Conservation (phyloP, 2,888 invertebrate species). For the Lordiphosa andalusiaca region DNA sequence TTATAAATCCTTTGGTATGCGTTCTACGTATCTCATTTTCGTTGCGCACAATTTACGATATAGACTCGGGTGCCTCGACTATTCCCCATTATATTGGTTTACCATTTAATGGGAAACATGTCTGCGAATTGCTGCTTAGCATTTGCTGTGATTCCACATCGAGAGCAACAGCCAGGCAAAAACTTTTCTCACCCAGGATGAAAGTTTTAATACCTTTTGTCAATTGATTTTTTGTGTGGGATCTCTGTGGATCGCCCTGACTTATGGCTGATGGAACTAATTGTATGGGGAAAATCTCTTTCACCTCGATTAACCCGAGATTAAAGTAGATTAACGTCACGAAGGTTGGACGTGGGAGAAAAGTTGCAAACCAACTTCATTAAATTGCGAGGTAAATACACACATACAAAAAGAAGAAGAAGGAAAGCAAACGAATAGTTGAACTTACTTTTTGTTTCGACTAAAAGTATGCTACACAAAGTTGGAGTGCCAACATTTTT, state of each 20-base stretch:
- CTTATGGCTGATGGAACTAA: conserved; percentile 31
- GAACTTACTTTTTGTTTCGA: too few relatives aligned
- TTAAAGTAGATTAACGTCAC: conserved; percentile 29
- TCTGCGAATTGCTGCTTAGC: conserved; percentile 46
- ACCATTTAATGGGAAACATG: conserved; percentile 55
- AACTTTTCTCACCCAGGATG: conserved; percentile 52
- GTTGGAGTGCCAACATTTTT: too few relatives aligned
- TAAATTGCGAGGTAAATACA: conserved; percentile 3
- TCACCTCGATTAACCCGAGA: conserved; percentile 29
- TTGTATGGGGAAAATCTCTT: conserved; percentile 38
- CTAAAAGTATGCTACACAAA: too few relatives aligned
- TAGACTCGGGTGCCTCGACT: conserved; percentile 50
- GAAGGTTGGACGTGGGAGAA: not conserved
- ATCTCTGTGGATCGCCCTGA: conserved; percentile 13
- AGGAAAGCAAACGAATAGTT: too few relatives aligned
- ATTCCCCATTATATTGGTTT: conserved; percentile 50
- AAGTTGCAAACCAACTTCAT: not conserved
- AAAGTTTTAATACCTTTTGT: conserved; percentile 74
- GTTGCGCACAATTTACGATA: conserved; percentile 73
- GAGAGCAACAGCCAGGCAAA: conserved; percentile 17
- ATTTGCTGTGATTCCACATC: conserved; percentile 57
- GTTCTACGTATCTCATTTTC: conserved; percentile 73
- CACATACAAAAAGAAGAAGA: not conserved
- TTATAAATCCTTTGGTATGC: conserved; percentile 72
- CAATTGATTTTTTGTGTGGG: conserved; percentile 58